Percentiles rank a stretch among this genome's conserved stretches.
Conservation (phyloP, 2,888 invertebrate genomes). For the Oxycera nigricornis region DNA sequence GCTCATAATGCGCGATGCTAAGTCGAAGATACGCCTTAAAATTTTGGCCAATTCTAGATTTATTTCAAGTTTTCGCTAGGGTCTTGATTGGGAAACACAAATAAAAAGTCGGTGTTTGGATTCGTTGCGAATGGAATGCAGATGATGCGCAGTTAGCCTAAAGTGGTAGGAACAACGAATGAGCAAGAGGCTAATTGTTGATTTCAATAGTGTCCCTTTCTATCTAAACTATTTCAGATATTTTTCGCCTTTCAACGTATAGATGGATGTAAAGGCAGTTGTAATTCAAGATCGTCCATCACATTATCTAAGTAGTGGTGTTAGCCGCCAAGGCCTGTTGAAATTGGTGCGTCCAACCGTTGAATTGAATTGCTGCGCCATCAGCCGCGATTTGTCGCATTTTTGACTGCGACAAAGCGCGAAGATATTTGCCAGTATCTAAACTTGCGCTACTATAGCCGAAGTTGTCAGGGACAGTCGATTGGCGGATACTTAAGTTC, state of each 20-base stretch:
- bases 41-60: too few relatives aligned
- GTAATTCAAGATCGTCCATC: background rate
- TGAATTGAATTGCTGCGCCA: background rate
- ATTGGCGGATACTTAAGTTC: background rate
- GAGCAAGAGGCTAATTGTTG: too few relatives aligned
- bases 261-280: background rate
- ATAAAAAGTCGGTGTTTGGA: too few relatives aligned
- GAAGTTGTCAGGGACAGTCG: background rate
- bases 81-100: too few relatives aligned
- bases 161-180: too few relatives aligned
- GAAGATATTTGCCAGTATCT: background rate
- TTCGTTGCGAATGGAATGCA: background rate
- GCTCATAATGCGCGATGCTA: too few relatives aligned
- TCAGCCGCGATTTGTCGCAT: background rate
- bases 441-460: background rate
- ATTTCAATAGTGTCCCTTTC: too few relatives aligned
- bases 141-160: background rate
- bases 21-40: too few relatives aligned
- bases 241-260: too few relatives aligned
- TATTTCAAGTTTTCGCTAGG: too few relatives aligned
- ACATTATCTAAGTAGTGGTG: background rate
- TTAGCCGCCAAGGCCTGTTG: background rate
- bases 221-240: too few relatives aligned
- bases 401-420: background rate
- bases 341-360: background rate